Conservation (phyloP, 2,888 invertebrate species). For the Endotricha flammealis region DNA sequence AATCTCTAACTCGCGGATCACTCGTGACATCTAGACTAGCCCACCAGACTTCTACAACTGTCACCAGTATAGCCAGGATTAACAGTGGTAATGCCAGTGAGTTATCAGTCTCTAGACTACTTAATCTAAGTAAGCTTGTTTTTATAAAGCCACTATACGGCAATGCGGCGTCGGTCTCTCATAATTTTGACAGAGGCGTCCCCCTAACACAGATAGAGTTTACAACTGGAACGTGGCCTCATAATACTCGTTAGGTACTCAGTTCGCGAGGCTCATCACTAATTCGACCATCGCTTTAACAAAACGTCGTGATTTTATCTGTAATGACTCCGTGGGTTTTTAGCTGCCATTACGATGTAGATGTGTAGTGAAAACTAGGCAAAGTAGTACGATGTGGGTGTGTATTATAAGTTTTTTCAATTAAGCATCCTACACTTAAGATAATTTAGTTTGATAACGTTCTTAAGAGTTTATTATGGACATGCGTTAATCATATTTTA, state of each 20-base stretch:
- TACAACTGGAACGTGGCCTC: constrained; percentile 22
- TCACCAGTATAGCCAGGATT: too few species aligned
- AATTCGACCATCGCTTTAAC: constrained; percentile 2
- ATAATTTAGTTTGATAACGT: too few species aligned
- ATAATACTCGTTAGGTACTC: constrained; percentile 9
- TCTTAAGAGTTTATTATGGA: too few species aligned
- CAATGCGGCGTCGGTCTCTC: constrained; percentile 13
- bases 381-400: not conserved
- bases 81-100: too few species aligned
- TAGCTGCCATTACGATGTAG: not conserved
- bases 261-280: constrained; percentile 1
- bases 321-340: constrained; percentile 8
- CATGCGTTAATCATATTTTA: too few species aligned
- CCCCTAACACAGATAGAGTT: constrained; percentile 23
- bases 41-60: too few species aligned
- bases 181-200: constrained; percentile 21
- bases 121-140: too few species aligned
- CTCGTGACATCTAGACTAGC: too few species aligned
- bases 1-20: too few species aligned
- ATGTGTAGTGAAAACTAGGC: not conserved
- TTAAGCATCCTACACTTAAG: too few species aligned
- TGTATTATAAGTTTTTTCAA: too few species aligned
- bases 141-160: constrained; percentile 1
- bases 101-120: too few species aligned
- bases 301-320: constrained; percentile 8